A percentile compares a stretch with the other conserved stretches of the same genome.
These are phyloP conservation scores for Azorinus chamasolen DNA, from an alignment of 2,888 invertebrate species.

Conservation along the genomic window DNA sequence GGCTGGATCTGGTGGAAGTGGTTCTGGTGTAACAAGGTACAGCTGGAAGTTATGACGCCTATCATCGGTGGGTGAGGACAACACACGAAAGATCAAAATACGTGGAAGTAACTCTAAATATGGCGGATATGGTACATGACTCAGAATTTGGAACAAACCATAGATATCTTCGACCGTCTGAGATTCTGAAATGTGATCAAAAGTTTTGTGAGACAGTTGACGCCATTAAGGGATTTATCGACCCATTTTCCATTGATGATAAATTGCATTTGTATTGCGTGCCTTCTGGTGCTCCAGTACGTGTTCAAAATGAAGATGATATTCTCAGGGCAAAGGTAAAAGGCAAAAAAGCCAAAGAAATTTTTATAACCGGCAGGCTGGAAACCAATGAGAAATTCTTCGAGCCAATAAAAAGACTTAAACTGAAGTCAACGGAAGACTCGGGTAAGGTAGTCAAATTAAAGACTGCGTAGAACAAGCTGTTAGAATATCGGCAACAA, in stretches of 20 bases:
- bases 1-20: conserved; percentile 50
- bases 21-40: conserved; percentile 50
- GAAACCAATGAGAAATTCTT: conserved; percentile 36
- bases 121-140: conserved; percentile 53
- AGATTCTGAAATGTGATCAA: conserved; percentile 51
- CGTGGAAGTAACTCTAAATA: too few species aligned
- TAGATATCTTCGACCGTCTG: conserved; percentile 47
- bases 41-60: conserved; percentile 40
- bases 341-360: conserved; percentile 21
- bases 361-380: conserved; percentile 35
- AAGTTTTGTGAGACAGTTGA: conserved; percentile 28
- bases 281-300: conserved; percentile 4
- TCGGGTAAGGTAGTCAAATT: conserved; percentile 22
- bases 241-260: conserved; percentile 49
- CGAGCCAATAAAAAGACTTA: too few species aligned
- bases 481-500: conserved; percentile 44
- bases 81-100: conserved; percentile 39
- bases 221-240: conserved; percentile 46
- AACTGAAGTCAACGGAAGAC: too few species aligned
- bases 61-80: conserved; percentile 55
- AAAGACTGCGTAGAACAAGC: conserved; percentile 32
- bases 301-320: too few species aligned
- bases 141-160: conserved; percentile 24
- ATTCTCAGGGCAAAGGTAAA: too few species aligned
- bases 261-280: conserved; percentile 37